Base-by-base conservation (phyloP, 2,113 vertebrate species). In the Tauraco erythrolophus region DNA sequence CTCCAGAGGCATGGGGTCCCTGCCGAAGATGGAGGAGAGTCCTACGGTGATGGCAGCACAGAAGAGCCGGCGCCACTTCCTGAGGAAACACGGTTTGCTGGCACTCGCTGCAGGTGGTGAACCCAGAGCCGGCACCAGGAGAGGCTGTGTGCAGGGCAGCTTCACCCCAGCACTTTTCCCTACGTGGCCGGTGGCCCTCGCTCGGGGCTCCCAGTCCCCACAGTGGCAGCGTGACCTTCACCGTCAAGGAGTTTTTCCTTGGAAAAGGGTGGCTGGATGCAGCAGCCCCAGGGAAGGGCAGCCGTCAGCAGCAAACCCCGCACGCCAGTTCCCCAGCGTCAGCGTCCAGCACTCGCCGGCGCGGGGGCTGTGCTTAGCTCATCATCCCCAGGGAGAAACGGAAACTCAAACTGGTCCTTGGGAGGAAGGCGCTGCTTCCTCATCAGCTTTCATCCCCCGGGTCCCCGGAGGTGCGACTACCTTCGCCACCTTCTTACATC, bases 11-110 rank as follows among this genome's bases (percentile, higher is more conserved):
- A 2, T 15, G 4, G 1, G n/a, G 19, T 53, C 37, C 65, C 60
- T 13, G 50, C 0, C 0, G 12, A 31, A 43, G 69, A 7, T 2
- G 37, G 28, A 75, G 51, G 37, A 22, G n/a, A 11, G 18, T 27
- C 51, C 39, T 12, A 6, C 37, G 11, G 82, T 0, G 3, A 33
- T 3, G 61, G 33, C 54, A 41, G 31, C 0, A 6, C 46, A 14
- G 35, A 50, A 19, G 17, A 51, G 24, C 58, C 72, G 17, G 46
- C 4, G 2, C 33, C 2, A 30, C 6, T 15, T 28, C 56, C 80
- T 0, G 2, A 24, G 64, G 66, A 35, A 31, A 9, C 2, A 6
- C 2, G 2, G 19, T 9, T 41, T 1, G 28, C 56, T 1, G 5
- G 39, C 2, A 2, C 48, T 39, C 4, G 5, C 68, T 37, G 84